These are phyloP conservation scores for Micrasema longulum DNA, from an alignment of 1,140 invertebrate species.

Conservation along the genomic window DNA sequence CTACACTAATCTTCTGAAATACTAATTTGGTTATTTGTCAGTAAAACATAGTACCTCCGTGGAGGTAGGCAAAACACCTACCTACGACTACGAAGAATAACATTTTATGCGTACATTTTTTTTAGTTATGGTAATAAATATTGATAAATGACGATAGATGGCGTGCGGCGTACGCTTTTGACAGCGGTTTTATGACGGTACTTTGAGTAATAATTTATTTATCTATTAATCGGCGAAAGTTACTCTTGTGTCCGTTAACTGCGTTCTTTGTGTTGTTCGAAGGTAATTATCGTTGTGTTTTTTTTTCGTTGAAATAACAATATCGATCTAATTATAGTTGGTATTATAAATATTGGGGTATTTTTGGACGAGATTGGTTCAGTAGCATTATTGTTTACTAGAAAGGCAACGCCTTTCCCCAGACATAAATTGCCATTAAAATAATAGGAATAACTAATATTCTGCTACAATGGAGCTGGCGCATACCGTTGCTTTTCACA, in stretches of 20 bases:
- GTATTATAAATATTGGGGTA: no score
- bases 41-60: no score
- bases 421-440: conserved; percentile 53
- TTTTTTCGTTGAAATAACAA: conserved; percentile 2
- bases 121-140: conserved; percentile 11
- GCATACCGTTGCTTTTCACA: conserved; percentile 42
- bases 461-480: conserved; percentile 14
- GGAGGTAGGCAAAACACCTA: no score
- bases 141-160: conserved; percentile 19
- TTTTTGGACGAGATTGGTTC: conserved; percentile 53
- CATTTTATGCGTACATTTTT: no score
- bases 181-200: conserved; percentile 38
- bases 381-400: conserved; percentile 68
- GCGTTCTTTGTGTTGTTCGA: conserved; percentile 25
- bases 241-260: conserved; percentile 15
- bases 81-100: no score
- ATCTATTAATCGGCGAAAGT: conserved; percentile 37
- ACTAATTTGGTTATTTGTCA: no score
- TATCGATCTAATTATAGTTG: neutral
- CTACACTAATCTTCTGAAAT: no score
- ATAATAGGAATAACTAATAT: conserved; percentile 13
- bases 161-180: conserved; percentile 29
- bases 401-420: conserved; percentile 66
- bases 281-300: conserved; percentile 25
- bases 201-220: conserved; percentile 19